Evolutionary conservation across 1,140 invertebrate species (phyloP).

Genomic region (Eumaeus atala): DNA sequence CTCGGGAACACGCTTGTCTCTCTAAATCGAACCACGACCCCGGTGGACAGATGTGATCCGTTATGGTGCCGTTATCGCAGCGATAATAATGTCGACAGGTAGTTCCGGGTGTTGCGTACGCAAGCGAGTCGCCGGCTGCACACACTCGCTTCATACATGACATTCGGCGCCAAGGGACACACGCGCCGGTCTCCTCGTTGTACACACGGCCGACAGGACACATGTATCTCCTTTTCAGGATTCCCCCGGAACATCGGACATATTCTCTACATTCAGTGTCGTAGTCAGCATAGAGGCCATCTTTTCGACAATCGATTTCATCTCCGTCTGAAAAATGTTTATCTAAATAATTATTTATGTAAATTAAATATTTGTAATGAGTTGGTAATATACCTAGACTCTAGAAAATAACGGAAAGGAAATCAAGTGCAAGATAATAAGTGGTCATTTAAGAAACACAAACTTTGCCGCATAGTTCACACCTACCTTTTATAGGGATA

Average conservation of each 20-base stretch:
- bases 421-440: too few relatives aligned
- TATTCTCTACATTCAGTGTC: constrained; percentile 53
- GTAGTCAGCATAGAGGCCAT: constrained; percentile 57
- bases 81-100: constrained; percentile 70
- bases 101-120: constrained; percentile 73
- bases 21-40: constrained; percentile 75
- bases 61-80: constrained; percentile 66
- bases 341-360: too few relatives aligned
- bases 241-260: constrained; percentile 42
- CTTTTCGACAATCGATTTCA: constrained; percentile 41
- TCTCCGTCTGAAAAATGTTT: constrained; percentile 35
- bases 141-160: constrained; percentile 55
- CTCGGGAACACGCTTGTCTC: constrained; percentile 56
- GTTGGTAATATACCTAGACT: too few relatives aligned
- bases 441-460: too few relatives aligned
- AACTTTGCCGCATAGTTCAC: too few relatives aligned
- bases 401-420: too few relatives aligned
- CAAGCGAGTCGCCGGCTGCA: constrained; percentile 40
- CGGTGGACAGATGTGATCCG: constrained; percentile 56
- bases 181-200: constrained; percentile 53
- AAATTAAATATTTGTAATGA: too few relatives aligned
- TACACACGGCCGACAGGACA: constrained; percentile 54
- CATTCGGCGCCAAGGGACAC: constrained; percentile 43
- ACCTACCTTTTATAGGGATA: too few relatives aligned
- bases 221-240: constrained; percentile 39